A percentile compares a stretch with the other conserved stretches of the same genome.
Conservation (phyloP, 2,888 invertebrate genomes). For the Drosophila niveifrons region DNA sequence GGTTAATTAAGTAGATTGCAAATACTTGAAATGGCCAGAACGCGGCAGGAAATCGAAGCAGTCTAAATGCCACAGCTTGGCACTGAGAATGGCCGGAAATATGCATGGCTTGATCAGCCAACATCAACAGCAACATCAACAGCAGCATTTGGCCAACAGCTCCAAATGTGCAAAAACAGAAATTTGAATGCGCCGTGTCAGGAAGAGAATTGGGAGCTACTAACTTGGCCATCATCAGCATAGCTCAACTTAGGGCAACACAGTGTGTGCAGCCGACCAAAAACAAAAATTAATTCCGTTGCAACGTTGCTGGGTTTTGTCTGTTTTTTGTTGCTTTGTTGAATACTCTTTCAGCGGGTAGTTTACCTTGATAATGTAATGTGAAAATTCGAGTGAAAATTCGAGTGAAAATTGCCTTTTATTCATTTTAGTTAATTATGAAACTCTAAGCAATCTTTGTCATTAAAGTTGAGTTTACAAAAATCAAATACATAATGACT, state of each 20-base stretch:
- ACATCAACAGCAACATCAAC: constrained; percentile 9
- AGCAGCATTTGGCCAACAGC: constrained; percentile 59
- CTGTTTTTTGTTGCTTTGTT: constrained; percentile 7
- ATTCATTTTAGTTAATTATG: too few relatives aligned
- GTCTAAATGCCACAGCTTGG: constrained; percentile 51
- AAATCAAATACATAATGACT: too few relatives aligned
- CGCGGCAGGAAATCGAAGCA: constrained; percentile 68
- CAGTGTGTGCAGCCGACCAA: constrained; percentile 68
- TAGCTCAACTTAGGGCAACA: constrained; percentile 7
- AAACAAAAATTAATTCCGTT: constrained; percentile 70
- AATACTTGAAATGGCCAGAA: constrained; percentile 64
- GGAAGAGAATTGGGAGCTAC: constrained; percentile 66
- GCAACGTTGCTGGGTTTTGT: constrained; percentile 44
- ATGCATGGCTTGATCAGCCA: constrained; percentile 74
- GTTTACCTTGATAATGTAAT: fast-evolving
- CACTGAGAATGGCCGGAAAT: constrained; percentile 67
- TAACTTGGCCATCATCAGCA: constrained; percentile 7
- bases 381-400: neutral
- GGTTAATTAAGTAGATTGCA: constrained; percentile 70
- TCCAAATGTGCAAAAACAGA: constrained; percentile 58
- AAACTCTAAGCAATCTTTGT: too few relatives aligned
- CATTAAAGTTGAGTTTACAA: too few relatives aligned
- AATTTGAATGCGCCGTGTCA: constrained; percentile 74
- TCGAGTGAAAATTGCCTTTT: neutral
- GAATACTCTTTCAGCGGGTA: constrained; percentile 4